Percentiles rank a stretch among this genome's conserved stretches.
phyloP scores from a whole-genome alignment of 2,113 vertebrate genomes.

The Vicugna pacos region DNA sequence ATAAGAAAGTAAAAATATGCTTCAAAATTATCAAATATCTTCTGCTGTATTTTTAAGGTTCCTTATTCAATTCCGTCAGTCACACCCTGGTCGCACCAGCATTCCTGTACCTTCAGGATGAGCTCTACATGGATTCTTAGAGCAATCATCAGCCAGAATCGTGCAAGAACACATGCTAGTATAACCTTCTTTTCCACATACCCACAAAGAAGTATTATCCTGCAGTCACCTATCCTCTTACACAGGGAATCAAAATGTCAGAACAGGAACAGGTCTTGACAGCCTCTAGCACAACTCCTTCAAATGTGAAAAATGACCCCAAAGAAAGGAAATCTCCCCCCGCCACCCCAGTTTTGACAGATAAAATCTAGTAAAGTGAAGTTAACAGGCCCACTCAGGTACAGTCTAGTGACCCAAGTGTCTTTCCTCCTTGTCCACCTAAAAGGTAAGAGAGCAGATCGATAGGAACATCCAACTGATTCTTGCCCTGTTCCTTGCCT shows the following conservation, averaged over 20 bases:
- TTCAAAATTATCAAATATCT: slow-evolving; percentile 38
- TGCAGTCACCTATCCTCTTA: not conserved
- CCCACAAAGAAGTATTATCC: not conserved
- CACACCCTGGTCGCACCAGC: not conserved
- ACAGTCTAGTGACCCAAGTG: not conserved
- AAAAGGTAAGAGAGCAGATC: not conserved
- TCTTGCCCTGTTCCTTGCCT: not conserved
- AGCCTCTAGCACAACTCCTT: not conserved
- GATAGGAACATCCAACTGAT: not conserved
- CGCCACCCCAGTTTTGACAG: not conserved
- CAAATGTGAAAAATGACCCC: not conserved
- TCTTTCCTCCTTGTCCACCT: not conserved
- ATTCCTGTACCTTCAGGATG: not conserved
- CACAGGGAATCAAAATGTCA: not conserved
- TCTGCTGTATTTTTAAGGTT: not conserved
- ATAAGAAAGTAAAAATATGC: slow-evolving; percentile 7
- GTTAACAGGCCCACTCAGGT: not conserved
- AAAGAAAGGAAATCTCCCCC: not conserved
- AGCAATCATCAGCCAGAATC: not conserved
- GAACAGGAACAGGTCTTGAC: not conserved
- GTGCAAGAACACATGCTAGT: not conserved
- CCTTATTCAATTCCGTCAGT: not conserved
- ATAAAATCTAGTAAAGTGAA: not conserved
- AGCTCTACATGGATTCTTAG: not conserved
- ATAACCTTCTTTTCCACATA: not conserved